phyloP scores from a whole-genome alignment of 37 sponge, comb jelly and placozoan species.

The Ianthella basta region DNA sequence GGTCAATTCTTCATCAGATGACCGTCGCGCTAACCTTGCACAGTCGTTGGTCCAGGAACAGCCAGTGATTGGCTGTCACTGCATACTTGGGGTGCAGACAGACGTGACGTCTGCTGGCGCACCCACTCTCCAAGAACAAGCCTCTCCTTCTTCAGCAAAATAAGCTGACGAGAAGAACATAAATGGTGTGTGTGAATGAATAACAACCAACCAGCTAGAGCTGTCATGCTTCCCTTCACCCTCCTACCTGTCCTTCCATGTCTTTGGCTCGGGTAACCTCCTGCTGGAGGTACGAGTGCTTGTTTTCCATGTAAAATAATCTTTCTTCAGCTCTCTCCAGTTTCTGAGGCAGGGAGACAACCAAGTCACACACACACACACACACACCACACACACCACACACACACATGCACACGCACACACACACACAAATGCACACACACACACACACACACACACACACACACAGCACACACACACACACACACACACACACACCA shows the following conservation, averaged over 20 bases:
- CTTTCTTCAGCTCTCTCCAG: constrained; percentile 14
- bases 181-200: not conserved
- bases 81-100: not conserved
- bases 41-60: not conserved
- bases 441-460: not conserved
- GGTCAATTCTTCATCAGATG: too few relatives aligned
- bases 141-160: constrained; percentile 36
- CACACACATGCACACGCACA: not conserved
- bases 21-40: not conserved
- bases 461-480: not conserved
- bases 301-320: constrained; percentile 41
- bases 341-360: constrained; percentile 16
- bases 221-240: too few relatives aligned
- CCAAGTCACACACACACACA: not conserved
- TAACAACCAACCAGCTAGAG: too few relatives aligned
- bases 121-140: constrained; percentile 60
- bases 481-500: not conserved
- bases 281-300: constrained; percentile 27
- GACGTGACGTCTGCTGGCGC: not conserved
- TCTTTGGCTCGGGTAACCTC: constrained; percentile 25
- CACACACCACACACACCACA: not conserved
- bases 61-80: not conserved
- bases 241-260: constrained; percentile 38
- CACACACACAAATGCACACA: not conserved
- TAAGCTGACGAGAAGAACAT: not conserved